Base-by-base conservation (phyloP, 2,113 vertebrate species). In the Antechinus stuartii region DNA sequence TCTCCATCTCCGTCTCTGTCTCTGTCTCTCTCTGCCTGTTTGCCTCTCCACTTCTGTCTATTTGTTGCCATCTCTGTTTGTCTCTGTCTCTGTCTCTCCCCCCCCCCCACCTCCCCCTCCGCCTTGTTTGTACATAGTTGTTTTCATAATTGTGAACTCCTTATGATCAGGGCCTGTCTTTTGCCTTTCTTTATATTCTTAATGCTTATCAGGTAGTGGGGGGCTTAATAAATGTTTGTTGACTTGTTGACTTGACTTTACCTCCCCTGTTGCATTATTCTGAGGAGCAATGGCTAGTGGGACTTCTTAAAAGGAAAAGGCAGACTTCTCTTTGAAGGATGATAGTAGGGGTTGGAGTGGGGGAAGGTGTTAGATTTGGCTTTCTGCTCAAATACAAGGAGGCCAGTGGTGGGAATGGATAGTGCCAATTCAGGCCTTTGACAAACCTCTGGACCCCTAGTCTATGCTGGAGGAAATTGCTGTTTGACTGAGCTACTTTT, bases 311-410 rank as follows among this genome's bases (percentile, higher is more conserved):
- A 95, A 96, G 53, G 91, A 92, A 96, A 93, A 95, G 42, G 93
- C 57, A 95, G 54, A 35, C 61, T 68, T 68, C 90, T 95, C 53
- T 95, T 94, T 89, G 95, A 96, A 94, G 61, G 89, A 89, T 90
- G 57, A 68, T 94, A 94, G 91, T 93, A 95, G 76, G 91, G 46
- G 19, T 8, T 84, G 68, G n/a, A 16, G n/a, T 9, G 50, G 50
- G 50, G 47, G 47, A 84, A 19, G 35, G 14, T 95, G 52, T 61
- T 97, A 95, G 47, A 95, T 93, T 98, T 95, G 93, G 84, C 90
- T 84, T 96, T 95, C 91, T 97, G 96, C 96, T 97, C 95, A 96
- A 97, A 96, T 92, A 90, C 90, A 96, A 84, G 42, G 84, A 96
- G 92, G 93, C 93, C 61, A 95, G 61, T 94, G 93, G 91, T 54